Conservation (phyloP, 2,888 invertebrate species). For the Cryptocheilus praepositus region DNA sequence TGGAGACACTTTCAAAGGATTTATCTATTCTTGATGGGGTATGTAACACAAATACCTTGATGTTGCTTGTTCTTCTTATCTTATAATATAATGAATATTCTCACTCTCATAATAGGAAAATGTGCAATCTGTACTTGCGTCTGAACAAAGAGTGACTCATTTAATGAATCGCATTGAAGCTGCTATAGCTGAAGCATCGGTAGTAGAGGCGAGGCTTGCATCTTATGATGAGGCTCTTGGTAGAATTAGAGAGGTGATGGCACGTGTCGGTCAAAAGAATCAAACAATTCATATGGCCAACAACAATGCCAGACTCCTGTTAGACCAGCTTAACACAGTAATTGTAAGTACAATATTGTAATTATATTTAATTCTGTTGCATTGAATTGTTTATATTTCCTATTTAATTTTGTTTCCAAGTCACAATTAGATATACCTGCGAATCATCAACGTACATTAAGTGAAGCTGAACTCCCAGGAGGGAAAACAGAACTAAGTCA, state of each 20-base stretch:
- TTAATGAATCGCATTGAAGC: constrained; percentile 88
- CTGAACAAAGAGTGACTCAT: constrained; percentile 85
- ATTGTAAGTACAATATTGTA: constrained; percentile 78
- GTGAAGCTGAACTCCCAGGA: constrained; percentile 83
- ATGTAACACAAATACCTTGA: constrained; percentile 33
- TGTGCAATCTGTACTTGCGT: constrained; percentile 93
- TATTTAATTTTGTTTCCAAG: constrained; percentile 68
- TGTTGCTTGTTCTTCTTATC: not conserved
- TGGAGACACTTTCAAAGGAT: constrained; percentile 88
- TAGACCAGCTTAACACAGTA: constrained; percentile 86
- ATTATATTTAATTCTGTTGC: constrained; percentile 20
- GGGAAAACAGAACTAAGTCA: constrained; percentile 80
- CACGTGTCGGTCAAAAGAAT: constrained; percentile 94
- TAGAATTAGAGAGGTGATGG: constrained; percentile 91
- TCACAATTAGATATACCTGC: constrained; percentile 83
- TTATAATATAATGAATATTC: not conserved
- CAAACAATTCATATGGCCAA: constrained; percentile 90
- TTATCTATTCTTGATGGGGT: constrained; percentile 90
- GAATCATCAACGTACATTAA: constrained; percentile 81
- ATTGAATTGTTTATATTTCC: constrained; percentile 19
- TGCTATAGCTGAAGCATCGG: constrained; percentile 85
- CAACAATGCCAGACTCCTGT: constrained; percentile 87
- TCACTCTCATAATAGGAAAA: constrained; percentile 80
- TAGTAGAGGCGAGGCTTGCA: constrained; percentile 84
- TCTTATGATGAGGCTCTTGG: constrained; percentile 88